Conservation (phyloP, 2,113 vertebrate genomes). For the Petrocephalus microphthalmus region DNA sequence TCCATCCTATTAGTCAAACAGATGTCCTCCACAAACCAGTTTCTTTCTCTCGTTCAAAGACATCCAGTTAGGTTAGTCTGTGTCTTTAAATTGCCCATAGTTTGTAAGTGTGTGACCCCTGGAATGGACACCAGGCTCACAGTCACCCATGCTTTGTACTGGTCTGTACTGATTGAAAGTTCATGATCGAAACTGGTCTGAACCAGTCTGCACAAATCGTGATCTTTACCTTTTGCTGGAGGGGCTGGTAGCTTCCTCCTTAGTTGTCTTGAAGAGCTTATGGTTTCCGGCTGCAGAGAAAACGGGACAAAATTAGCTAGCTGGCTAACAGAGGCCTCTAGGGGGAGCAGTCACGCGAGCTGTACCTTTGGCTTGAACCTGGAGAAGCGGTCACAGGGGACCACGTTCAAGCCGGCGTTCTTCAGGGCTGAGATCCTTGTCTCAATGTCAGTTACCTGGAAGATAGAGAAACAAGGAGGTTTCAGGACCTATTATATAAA, state of each 20-base stretch:
- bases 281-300: conserved; percentile 75
- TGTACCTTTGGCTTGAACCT: conserved; percentile 61
- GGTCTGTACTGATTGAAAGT: neutral
- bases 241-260: conserved; percentile 90
- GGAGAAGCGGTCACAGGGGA: conserved; percentile 73
- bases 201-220: neutral
- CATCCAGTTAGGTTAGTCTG: too few species aligned
- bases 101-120: neutral
- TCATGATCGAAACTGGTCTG: neutral
- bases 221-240: conserved; percentile 71
- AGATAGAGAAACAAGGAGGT: conserved; percentile 23
- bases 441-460: conserved; percentile 92
- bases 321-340: neutral
- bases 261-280: conserved; percentile 88
- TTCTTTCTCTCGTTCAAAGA: too few species aligned
- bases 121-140: neutral
- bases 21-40: too few species aligned
- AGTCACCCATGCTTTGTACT: neutral
- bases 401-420: conserved; percentile 85
- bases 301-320: conserved; percentile 10
- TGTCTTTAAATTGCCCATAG: neutral
- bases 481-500: neutral
- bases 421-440: conserved; percentile 91
- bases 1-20: too few species aligned
- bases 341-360: neutral